phyloP scores from a whole-genome alignment of 1,140 invertebrate species.

The Aphelinus atriplicis region DNA sequence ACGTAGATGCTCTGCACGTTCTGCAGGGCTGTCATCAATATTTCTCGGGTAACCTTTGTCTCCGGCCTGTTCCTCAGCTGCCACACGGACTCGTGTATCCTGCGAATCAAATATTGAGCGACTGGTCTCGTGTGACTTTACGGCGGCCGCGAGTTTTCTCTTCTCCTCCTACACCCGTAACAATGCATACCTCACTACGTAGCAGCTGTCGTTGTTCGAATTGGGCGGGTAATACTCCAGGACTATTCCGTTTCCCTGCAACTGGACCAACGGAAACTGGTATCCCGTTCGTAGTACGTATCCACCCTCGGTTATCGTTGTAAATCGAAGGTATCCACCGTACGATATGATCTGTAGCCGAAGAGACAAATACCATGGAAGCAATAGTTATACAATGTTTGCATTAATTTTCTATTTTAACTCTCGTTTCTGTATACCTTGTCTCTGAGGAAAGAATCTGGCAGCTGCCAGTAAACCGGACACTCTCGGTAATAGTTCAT shows the following conservation, averaged over 20 bases:
- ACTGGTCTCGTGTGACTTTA: too few relatives aligned
- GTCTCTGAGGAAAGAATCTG: constrained; percentile 86
- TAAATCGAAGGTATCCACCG: constrained; percentile 88
- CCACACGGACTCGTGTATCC: constrained; percentile 75
- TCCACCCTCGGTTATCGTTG: constrained; percentile 75
- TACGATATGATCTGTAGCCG: constrained; percentile 83
- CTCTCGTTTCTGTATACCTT: constrained; percentile 65
- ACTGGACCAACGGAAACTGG: constrained; percentile 82
- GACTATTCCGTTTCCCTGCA: constrained; percentile 84
- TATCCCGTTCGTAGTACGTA: constrained; percentile 69
- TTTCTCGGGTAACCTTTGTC: constrained; percentile 73
- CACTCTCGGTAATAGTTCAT: constrained; percentile 73
- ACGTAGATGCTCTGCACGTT: constrained; percentile 85
- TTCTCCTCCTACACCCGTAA: too few relatives aligned
- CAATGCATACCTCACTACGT: constrained; percentile 70
- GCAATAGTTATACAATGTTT: not conserved
- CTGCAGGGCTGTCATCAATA: constrained; percentile 90
- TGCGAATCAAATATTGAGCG: constrained; percentile 40
- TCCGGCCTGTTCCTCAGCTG: constrained; percentile 71
- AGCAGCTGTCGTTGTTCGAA: constrained; percentile 62
- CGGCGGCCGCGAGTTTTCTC: too few relatives aligned
- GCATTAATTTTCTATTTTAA: not conserved
- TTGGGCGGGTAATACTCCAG: constrained; percentile 77
- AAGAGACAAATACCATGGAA: not conserved
- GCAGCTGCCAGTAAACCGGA: constrained; percentile 89